These are phyloP conservation scores for Cryptoprocta ferox DNA, from an alignment of 2,797 vertebrate species.

Conservation along the genomic window DNA sequence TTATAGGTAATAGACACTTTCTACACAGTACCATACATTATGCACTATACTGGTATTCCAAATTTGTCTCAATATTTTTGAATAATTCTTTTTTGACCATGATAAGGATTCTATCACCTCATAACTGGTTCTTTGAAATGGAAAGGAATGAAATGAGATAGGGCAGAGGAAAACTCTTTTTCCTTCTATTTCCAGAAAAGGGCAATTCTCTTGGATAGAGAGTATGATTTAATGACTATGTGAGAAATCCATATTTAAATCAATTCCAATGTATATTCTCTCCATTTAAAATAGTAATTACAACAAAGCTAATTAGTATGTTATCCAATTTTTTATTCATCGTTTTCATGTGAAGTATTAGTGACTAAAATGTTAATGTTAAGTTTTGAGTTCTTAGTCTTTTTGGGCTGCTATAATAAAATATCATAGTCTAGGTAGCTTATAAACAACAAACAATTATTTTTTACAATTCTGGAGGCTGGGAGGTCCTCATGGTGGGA, in stretches of 20 bases:
- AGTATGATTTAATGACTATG: neutral
- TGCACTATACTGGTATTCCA: neutral
- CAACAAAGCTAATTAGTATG: neutral
- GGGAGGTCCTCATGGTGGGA: neutral
- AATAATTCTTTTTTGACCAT: neutral
- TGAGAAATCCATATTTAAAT: neutral
- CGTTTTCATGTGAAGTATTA: neutral
- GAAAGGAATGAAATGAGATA: neutral
- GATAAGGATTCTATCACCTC: neutral
- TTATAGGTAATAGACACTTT: neutral
- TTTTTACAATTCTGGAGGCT: neutral
- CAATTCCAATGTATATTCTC: neutral
- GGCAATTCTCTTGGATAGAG: neutral
- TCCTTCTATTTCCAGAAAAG: neutral
- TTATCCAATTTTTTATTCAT: neutral
- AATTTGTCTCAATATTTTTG: neutral
- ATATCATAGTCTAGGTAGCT: neutral
- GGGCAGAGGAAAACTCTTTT: neutral
- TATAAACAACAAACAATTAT: neutral
- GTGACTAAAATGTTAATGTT: neutral
- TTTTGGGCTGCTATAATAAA: neutral
- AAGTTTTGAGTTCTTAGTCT: neutral
- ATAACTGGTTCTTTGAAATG: neutral
- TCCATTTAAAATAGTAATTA: neutral
- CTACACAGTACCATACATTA: neutral